Evolutionary conservation across 1,140 invertebrate species (phyloP), one percentile per base, ranked within the genome.

Genomic region (Zaprionus inermis): DNA sequence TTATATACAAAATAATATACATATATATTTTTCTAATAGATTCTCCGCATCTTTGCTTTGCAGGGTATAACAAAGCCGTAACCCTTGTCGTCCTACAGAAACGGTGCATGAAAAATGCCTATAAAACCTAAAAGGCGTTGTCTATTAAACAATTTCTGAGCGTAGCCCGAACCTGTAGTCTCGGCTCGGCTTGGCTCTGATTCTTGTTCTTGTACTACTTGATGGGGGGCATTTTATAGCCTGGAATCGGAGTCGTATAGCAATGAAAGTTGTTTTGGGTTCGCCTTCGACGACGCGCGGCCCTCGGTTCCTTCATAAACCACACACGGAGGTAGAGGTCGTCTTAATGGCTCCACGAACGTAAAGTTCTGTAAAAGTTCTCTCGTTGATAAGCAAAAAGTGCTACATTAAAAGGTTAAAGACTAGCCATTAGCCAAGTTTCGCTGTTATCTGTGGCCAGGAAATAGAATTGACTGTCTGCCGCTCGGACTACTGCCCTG

Each of bases 361-460:
- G 66, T 78, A 71, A 78, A 78, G 76, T 78, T 78, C 55, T 69
- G 61, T 75, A 67, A 74, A 74, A 78, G 60, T 78, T 75, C 76
- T 44, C 55, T 58, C 46, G 55, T 44, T 86, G 82, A 85, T 85
- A 85, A 85, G 83, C 72, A 54, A 63, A 81, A 78, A 88, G 79
- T 76, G 82, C 76, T 70, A 73, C 84, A 86, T 88, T 86, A 86
- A 86, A 86, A 79, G 79, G 83, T 86, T 86, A 86, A 86, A 89
- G 83, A 86, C 76, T 81, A 83, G 73, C 83, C 83, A 86, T 86
- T 88, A 86, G 82, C 82, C 82, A 86, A 88, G 82, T 88, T 86
- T 82, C 60, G 76, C 61, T 64, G 51, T 71, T 71, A 61, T 67
- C 63, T 59, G 34, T 69, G 57, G 51, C 71, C 57, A 56, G 71